Percentiles rank a stretch among this genome's conserved stretches.
Evolutionary conservation across 1,140 invertebrate species (phyloP).

Genomic region (Drosophila repleta): DNA sequence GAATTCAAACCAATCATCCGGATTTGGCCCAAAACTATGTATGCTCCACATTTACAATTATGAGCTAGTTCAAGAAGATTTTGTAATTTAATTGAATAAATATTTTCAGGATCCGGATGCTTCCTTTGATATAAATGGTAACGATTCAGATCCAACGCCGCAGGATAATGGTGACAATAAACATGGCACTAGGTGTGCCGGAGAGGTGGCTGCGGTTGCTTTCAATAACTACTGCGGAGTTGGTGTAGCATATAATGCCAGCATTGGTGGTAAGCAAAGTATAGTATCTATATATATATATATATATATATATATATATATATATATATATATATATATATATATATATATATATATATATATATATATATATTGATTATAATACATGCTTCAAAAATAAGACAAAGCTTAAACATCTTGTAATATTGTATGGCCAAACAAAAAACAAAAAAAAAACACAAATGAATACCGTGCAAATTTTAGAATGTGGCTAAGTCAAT

Average conservation of each 20-base stretch:
- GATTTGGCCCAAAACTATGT: slow-evolving; percentile 96
- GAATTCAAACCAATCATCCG: slow-evolving; percentile 97
- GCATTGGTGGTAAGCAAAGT: slow-evolving; percentile 91
- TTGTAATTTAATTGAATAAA: neutral
- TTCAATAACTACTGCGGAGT: slow-evolving; percentile 97
- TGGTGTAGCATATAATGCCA: slow-evolving; percentile 96
- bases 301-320: too few relatives aligned
- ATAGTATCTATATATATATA: too few relatives aligned
- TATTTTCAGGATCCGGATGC: slow-evolving; percentile 93
- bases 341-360: too few relatives aligned
- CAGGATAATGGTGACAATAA: slow-evolving; percentile 97
- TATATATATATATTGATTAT: too few relatives aligned
- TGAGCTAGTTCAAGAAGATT: neutral
- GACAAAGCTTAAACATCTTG: too few relatives aligned
- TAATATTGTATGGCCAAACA: too few relatives aligned
- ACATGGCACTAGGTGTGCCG: slow-evolving; percentile 96
- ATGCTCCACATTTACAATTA: slow-evolving; percentile 85
- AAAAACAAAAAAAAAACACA: too few relatives aligned
- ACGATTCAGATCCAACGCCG: slow-evolving; percentile 98
- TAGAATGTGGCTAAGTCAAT: too few relatives aligned
- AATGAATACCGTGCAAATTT: too few relatives aligned
- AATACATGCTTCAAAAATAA: too few relatives aligned
- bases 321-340: too few relatives aligned
- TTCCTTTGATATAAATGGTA: slow-evolving; percentile 98
- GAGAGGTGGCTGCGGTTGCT: slow-evolving; percentile 95